A percentile compares a stretch with the other conserved stretches of the same genome.
These are phyloP conservation scores for Parasteatoda tepidariorum DNA, from an alignment of 1,140 invertebrate species.

Conservation along the genomic window DNA sequence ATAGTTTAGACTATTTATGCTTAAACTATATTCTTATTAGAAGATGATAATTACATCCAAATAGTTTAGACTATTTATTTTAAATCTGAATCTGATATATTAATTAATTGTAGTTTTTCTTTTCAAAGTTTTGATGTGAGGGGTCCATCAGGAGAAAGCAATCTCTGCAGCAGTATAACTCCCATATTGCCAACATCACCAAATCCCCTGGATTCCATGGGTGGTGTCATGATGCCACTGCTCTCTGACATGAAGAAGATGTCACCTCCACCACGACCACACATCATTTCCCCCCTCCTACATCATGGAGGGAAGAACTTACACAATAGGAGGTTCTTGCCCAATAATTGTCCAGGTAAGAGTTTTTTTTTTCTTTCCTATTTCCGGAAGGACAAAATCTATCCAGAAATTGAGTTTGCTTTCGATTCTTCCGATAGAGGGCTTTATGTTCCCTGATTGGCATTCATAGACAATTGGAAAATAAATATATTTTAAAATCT, in stretches of 20 bases:
- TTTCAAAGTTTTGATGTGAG: slow-evolving; percentile 26
- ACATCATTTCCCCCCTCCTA: slow-evolving; percentile 12
- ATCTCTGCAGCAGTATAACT: slow-evolving; percentile 48
- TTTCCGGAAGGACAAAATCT: neutral
- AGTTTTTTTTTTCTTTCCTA: neutral
- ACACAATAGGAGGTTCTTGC: neutral
- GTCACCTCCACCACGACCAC: neutral
- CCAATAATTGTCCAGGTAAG: slow-evolving; percentile 27
- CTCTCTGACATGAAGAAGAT: slow-evolving; percentile 15
- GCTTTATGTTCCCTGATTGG: too few species aligned
- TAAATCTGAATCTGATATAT: too few species aligned
- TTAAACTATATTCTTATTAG: too few species aligned
- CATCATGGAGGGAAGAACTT: neutral
- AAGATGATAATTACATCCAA: too few species aligned
- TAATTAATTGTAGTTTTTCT: neutral
- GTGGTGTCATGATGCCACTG: slow-evolving; percentile 15
- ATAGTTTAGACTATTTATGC: too few species aligned
- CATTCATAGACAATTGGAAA: too few species aligned
- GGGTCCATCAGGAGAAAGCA: slow-evolving; percentile 7
- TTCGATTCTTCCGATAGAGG: too few species aligned
- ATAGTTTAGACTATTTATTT: too few species aligned
- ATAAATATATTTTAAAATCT: too few species aligned
- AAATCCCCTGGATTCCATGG: slow-evolving; percentile 1
- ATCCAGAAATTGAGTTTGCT: neutral
- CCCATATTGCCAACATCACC: slow-evolving; percentile 14